A percentile compares a stretch with the other conserved stretches of the same genome.
Evolutionary conservation across 2,797 vertebrate genomes (phyloP).

Genomic region (Hydrocynus forskahlii): DNA sequence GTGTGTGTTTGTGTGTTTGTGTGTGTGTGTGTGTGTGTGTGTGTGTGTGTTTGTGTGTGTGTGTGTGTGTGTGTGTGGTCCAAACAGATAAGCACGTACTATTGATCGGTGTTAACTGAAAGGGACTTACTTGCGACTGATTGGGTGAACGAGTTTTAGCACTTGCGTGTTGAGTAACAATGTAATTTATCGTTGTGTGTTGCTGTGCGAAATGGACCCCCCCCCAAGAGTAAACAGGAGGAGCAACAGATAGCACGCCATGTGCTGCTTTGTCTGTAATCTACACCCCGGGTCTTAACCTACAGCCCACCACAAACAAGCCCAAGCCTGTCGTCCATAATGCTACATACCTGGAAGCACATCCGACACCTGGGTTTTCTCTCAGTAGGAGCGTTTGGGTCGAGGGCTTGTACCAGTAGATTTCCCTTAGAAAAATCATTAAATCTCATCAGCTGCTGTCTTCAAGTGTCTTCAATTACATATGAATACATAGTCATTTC

Average conservation of each 20-base stretch:
- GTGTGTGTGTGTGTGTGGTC: slow-evolving; percentile 1
- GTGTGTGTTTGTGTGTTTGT: no score
- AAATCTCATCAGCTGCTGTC: no score
- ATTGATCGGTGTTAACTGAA: slow-evolving; percentile 29
- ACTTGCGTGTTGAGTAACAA: neutral
- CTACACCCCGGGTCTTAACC: slow-evolving; percentile 4
- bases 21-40: neutral
- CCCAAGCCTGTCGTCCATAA: slow-evolving; percentile 15
- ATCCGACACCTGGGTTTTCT: slow-evolving; percentile 22
- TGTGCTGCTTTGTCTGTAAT: slow-evolving; percentile 22
- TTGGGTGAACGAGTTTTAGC: neutral
- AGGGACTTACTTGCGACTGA: neutral
- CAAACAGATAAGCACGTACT: slow-evolving; percentile 27
- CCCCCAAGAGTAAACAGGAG: slow-evolving; percentile 39
- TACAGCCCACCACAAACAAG: slow-evolving; percentile 7
- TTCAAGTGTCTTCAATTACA: no score
- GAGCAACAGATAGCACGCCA: neutral
- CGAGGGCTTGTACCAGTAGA: no score
- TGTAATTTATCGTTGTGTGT: neutral
- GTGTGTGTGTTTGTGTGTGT: no score
- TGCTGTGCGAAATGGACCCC: slow-evolving; percentile 8
- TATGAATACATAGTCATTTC: no score
- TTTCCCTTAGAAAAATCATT: no score
- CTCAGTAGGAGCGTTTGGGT: no score
- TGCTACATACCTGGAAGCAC: neutral